Conservation (phyloP, 2,888 invertebrate species). For the Panorpa germanica region DNA sequence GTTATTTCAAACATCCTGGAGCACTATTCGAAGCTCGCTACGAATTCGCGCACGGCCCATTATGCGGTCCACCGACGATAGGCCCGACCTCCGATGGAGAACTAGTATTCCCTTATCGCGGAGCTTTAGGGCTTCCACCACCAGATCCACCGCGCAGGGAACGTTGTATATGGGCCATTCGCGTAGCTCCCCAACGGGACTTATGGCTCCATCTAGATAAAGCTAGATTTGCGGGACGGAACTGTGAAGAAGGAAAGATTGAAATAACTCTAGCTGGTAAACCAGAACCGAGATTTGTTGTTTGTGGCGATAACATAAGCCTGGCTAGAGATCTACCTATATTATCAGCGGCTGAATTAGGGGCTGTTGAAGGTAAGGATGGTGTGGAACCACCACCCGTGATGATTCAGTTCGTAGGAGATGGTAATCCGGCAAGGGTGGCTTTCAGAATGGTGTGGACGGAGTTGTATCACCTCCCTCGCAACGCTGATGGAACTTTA, state of each 20-base stretch:
- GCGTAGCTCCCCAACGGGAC: slow-evolving; percentile 66
- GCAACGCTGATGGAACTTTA: slow-evolving; percentile 61
- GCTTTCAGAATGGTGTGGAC: slow-evolving; percentile 84
- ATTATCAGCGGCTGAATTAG: slow-evolving; percentile 57
- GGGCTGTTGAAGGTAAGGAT: slow-evolving; percentile 30
- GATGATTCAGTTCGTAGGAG: slow-evolving; percentile 52
- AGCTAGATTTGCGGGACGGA: slow-evolving; percentile 65
- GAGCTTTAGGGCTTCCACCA: slow-evolving; percentile 43
- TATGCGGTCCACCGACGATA: slow-evolving; percentile 68
- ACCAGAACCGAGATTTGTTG: slow-evolving; percentile 54
- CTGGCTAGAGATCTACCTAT: slow-evolving; percentile 63
- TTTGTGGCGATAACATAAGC: slow-evolving; percentile 75
- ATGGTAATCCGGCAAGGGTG: slow-evolving; percentile 62
- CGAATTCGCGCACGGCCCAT: slow-evolving; percentile 76
- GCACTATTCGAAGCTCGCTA: slow-evolving; percentile 74
- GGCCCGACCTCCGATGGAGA: slow-evolving; percentile 69
- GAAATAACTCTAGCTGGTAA: slow-evolving; percentile 61
- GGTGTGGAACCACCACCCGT: slow-evolving; percentile 42
- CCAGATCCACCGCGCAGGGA: slow-evolving; percentile 47
- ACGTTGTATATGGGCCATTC: slow-evolving; percentile 65
- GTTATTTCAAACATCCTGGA: slow-evolving; percentile 71
- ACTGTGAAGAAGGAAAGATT: slow-evolving; percentile 71
- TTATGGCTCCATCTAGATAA: slow-evolving; percentile 77
- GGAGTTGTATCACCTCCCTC: slow-evolving; percentile 67
- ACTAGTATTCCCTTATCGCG: slow-evolving; percentile 72